Percentiles rank a stretch among this genome's conserved stretches.
Conservation (phyloP, 2,113 vertebrate species). For the Lagopus muta region DNA sequence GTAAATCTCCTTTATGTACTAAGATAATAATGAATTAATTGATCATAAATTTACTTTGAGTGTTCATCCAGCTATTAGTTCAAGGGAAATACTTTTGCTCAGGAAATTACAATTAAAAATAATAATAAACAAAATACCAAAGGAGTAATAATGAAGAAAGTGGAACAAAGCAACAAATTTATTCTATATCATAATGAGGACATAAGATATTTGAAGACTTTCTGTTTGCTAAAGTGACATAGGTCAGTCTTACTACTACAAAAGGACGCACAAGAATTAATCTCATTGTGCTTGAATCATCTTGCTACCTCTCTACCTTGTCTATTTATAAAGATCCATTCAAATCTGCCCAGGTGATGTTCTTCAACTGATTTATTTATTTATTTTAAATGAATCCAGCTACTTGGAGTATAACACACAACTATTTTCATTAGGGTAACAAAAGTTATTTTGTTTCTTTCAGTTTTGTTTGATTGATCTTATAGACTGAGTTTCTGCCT, state of each 20-base stretch:
- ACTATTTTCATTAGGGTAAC: neutral
- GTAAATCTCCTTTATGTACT: neutral
- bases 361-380: neutral
- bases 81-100: neutral
- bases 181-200: neutral
- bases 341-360: neutral
- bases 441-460: neutral
- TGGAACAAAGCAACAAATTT: neutral
- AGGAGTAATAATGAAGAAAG: neutral
- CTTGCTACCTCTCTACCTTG: neutral
- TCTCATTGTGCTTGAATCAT: neutral
- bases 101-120: slow-evolving; percentile 6
- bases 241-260: neutral
- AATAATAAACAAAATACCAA: neutral
- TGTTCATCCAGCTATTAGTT: neutral
- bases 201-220: neutral
- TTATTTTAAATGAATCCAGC: neutral
- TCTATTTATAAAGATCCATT: neutral
- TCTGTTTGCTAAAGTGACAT: neutral
- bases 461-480: neutral
- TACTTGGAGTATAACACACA: neutral
- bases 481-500: neutral
- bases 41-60: neutral
- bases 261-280: neutral
- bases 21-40: slow-evolving; percentile 1